A percentile compares a stretch with the other conserved stretches of the same genome.
phyloP scores from a whole-genome alignment of 2,113 vertebrate species.

The Tretioscincus oriximinensis region DNA sequence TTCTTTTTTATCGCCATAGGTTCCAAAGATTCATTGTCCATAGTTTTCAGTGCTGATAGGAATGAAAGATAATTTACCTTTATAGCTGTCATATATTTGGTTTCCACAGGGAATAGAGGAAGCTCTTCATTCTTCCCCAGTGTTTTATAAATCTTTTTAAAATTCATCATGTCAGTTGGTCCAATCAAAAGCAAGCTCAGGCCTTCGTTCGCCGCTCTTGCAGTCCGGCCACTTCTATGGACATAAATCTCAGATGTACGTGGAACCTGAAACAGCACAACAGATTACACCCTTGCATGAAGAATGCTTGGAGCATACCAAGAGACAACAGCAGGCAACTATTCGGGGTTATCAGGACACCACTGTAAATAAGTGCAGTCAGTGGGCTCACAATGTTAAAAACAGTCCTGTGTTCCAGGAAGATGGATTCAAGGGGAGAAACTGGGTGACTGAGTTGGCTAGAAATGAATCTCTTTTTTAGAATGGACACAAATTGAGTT shows the following conservation, averaged over 20 bases:
- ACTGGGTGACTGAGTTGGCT: too few species aligned
- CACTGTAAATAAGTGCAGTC: neutral
- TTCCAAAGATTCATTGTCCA: too few species aligned
- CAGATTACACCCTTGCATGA: neutral
- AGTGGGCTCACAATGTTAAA: neutral
- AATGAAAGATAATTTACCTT: slow-evolving; percentile 77
- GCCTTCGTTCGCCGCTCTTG: slow-evolving; percentile 87
- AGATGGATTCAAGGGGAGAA: too few species aligned
- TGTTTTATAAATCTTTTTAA: slow-evolving; percentile 88
- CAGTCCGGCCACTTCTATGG: slow-evolving; percentile 93
- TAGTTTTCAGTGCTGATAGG: fast-evolving
- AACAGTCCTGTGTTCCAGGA: too few species aligned
- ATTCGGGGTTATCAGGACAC: neutral
- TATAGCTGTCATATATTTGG: slow-evolving; percentile 83
- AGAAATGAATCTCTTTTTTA: too few species aligned
- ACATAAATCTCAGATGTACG: slow-evolving; percentile 92
- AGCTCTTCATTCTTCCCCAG: slow-evolving; percentile 89
- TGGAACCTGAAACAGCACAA: slow-evolving; percentile 79
- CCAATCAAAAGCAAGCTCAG: slow-evolving; percentile 89
- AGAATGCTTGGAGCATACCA: neutral
- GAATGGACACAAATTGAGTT: too few species aligned
- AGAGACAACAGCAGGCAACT: slow-evolving; percentile 2
- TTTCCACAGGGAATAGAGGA: slow-evolving; percentile 87
- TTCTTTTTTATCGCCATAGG: too few species aligned
- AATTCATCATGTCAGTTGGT: slow-evolving; percentile 90